Evolutionary conservation across 2,888 invertebrate genomes (phyloP).

Genomic region (Dermolepida albohirtum): DNA sequence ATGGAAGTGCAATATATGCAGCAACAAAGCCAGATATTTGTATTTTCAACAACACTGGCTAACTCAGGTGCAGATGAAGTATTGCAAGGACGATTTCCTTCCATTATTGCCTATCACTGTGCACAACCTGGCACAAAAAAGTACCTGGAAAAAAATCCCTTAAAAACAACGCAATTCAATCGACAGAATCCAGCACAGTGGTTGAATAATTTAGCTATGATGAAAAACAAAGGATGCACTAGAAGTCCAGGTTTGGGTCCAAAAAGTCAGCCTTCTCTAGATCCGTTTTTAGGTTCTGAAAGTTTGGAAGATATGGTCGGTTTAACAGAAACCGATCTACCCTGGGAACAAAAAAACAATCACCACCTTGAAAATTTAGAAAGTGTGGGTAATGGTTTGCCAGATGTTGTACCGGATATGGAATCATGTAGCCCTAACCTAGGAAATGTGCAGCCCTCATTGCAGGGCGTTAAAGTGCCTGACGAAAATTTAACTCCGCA

Average conservation of each 20-base stretch:
- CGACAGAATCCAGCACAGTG: conserved; percentile 86
- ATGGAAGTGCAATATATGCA: conserved; percentile 92
- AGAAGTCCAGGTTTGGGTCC: conserved; percentile 69
- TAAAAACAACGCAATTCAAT: conserved; percentile 89
- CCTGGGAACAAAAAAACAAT: conserved; percentile 67
- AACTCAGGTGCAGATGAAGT: conserved; percentile 96
- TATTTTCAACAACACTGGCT: conserved; percentile 93
- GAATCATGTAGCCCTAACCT: conserved; percentile 69
- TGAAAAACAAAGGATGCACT: conserved; percentile 77
- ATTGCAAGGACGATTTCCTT: conserved; percentile 87
- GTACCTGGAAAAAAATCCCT: conserved; percentile 93
- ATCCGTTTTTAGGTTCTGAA: conserved; percentile 62
- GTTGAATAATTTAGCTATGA: conserved; percentile 82
- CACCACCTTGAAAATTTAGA: conserved; percentile 63
- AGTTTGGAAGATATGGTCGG: conserved; percentile 65
- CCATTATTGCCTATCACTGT: conserved; percentile 95
- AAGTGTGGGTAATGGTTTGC: conserved; percentile 63
- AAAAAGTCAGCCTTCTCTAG: conserved; percentile 59
- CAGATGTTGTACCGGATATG: conserved; percentile 63
- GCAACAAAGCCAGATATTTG: conserved; percentile 98
- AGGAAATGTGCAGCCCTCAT: conserved; percentile 70
- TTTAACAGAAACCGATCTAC: conserved; percentile 63
- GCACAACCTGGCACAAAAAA: conserved; percentile 95
- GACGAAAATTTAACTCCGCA: conserved; percentile 97
- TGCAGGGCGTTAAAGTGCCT: conserved; percentile 87